Percentiles rank a stretch among this genome's conserved stretches.
Conservation (phyloP, 1,140 invertebrate genomes). For the Coelopa frigida region DNA sequence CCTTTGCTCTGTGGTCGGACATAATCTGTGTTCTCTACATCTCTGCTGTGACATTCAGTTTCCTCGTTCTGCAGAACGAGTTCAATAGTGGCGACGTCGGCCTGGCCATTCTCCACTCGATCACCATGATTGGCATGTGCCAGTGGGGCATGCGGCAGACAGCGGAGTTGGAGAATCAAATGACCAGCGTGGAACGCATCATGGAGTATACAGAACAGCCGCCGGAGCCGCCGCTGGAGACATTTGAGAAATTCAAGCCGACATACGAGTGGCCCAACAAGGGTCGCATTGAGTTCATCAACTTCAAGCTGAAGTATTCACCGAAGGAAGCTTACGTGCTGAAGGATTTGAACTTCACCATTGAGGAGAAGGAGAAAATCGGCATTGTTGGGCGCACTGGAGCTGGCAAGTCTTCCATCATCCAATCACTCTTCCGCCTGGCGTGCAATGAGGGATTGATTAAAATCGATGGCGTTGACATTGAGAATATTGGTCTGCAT, state of each 20-base stretch:
- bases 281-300: slow-evolving; percentile 61
- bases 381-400: slow-evolving; percentile 83
- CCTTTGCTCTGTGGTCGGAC: slow-evolving; percentile 53
- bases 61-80: slow-evolving; percentile 46
- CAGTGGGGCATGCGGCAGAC: slow-evolving; percentile 85
- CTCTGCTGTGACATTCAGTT: slow-evolving; percentile 51
- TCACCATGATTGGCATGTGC: slow-evolving; percentile 68
- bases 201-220: slow-evolving; percentile 59
- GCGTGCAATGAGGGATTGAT: slow-evolving; percentile 56
- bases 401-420: slow-evolving; percentile 86
- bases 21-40: slow-evolving; percentile 64
- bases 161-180: slow-evolving; percentile 76
- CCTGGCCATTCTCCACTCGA: slow-evolving; percentile 70
- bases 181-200: slow-evolving; percentile 74
- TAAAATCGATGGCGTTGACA: slow-evolving; percentile 54
- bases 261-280: slow-evolving; percentile 62
- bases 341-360: slow-evolving; percentile 56
- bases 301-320: slow-evolving; percentile 51
- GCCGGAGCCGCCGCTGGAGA: slow-evolving; percentile 52
- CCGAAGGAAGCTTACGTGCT: slow-evolving; percentile 51
- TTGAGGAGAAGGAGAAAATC: slow-evolving; percentile 68
- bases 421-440: slow-evolving; percentile 73
- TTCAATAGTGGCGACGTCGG: slow-evolving; percentile 65
- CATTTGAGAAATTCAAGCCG: slow-evolving; percentile 47
- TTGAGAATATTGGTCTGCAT: slow-evolving; percentile 51